phyloP scores from a whole-genome alignment of 2,888 invertebrate species.

The Athripsodes cinereus region DNA sequence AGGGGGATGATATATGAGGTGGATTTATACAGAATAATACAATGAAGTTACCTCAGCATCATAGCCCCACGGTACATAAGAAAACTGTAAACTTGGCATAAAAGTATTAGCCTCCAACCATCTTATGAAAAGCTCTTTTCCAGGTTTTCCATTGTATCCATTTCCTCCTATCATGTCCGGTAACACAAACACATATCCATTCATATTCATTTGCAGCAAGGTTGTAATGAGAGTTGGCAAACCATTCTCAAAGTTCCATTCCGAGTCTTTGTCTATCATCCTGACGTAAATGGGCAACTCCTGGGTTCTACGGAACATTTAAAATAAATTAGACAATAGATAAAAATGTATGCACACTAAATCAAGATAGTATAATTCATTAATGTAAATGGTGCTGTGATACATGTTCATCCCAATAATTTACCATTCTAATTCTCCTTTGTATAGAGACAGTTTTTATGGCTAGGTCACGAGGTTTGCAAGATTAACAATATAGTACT shows the following conservation, averaged over 20 bases:
- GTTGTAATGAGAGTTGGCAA: conserved; percentile 61
- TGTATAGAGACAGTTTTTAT: no score
- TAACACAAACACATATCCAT: conserved; percentile 55
- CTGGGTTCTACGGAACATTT: conserved; percentile 51
- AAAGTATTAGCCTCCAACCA: conserved; percentile 72
- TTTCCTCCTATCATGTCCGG: conserved; percentile 74
- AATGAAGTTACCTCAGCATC: conserved; percentile 45
- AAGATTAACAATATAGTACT: no score
- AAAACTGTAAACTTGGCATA: conserved; percentile 73
- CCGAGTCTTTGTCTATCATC: conserved; percentile 68
- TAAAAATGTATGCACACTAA: no score
- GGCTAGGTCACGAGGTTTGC: no score
- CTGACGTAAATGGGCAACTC: conserved; percentile 60
- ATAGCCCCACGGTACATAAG: conserved; percentile 70
- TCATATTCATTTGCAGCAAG: conserved; percentile 39
- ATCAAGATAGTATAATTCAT: no score
- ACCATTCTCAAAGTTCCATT: conserved; percentile 60
- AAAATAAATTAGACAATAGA: no score
- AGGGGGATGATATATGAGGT: no score
- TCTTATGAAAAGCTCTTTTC: conserved; percentile 59
- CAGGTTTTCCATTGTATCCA: conserved; percentile 47
- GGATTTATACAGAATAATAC: no score
- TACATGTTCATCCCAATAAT: no score
- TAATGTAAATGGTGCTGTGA: no score
- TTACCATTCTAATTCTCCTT: no score